phyloP scores from a whole-genome alignment of 2,113 vertebrate species.

The Plecotus auritus region DNA sequence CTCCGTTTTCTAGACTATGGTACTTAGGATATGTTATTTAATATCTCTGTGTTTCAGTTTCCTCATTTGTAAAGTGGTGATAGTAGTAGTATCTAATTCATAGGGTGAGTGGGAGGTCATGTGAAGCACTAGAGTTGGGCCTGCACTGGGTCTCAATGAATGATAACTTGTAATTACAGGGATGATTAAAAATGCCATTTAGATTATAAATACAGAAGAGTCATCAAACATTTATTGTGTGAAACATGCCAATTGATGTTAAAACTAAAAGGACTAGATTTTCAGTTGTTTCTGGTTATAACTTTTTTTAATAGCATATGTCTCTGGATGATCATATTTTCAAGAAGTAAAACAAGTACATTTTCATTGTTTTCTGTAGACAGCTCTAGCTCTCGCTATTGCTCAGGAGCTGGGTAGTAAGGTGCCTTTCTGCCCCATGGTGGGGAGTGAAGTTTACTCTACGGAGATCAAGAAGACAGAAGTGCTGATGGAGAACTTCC shows the following conservation, averaged over 20 bases:
- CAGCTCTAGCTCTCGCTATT: slow-evolving; percentile 94
- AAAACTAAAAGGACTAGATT: background rate
- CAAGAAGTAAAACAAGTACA: background rate
- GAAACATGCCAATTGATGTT: background rate
- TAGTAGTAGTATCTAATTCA: background rate
- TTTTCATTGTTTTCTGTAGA: slow-evolving; percentile 78
- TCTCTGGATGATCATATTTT: background rate
- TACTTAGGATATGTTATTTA: background rate
- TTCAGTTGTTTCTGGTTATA: background rate
- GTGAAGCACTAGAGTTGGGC: background rate
- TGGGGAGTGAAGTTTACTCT: slow-evolving; percentile 98
- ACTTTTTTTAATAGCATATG: background rate
- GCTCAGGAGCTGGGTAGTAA: slow-evolving; percentile 98
- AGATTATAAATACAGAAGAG: background rate
- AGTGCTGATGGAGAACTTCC: slow-evolving; percentile 99
- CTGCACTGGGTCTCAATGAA: background rate
- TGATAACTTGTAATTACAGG: background rate
- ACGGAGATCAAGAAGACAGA: slow-evolving; percentile 99
- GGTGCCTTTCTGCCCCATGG: slow-evolving; percentile 99
- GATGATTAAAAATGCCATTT: background rate
- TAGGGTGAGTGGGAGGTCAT: background rate
- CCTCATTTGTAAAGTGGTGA: background rate
- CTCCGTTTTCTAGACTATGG: background rate
- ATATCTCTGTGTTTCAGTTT: background rate
- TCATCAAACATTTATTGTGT: background rate